Evolutionary conservation across 2,888 invertebrate genomes (phyloP), one percentile per base, ranked within the genome.

Genomic region (Rhamnusium bicolor): DNA sequence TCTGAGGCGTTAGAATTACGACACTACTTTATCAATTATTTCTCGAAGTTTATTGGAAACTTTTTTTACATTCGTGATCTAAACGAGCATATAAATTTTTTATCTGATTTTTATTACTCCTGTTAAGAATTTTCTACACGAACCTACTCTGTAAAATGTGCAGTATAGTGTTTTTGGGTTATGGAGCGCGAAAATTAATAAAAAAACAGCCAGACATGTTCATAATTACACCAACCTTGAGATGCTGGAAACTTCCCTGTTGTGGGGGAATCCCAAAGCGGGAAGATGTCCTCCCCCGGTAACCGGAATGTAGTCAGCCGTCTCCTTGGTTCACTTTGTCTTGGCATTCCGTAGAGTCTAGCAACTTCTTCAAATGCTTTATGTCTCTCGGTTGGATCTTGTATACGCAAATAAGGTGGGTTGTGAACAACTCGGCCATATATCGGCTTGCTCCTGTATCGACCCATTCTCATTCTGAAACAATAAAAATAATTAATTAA

Each of bases 361-460:
- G 88, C 87, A 29, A 90, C 87, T 79, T 91, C 91, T 76, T 92
- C 91, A 74, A 90, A 89, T 0, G 89, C 87, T 62, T 89, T 88
- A 65, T 88, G 85, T 21, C 90, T 85, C 71, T 89, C 89, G 0
- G 90, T 85, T 12, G 84, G 71, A 54, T 86, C 85, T 21, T 83
- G 88, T 79, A 82, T 87, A 58, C 85, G 85, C 47, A 87, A 86
- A 68, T 72, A 73, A n/a, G 88, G 90, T 0, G 94, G 94, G 76
- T 94, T 93, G 80, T 92, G 94, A 7, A 94, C 90, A 49, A 95
- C 90, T 12, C 93, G 90, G 0, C 95, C 95, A 84, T 92, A 95
- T 1, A 95, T 91, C 46, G 94, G 93, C 27, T 69, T 67, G 63
- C 81, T 73, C 78, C 89, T 85, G 78, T 87, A 86, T 67, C 87